Evolutionary conservation across 2,113 vertebrate species (phyloP).

Genomic region (Ceyx melanurus): DNA sequence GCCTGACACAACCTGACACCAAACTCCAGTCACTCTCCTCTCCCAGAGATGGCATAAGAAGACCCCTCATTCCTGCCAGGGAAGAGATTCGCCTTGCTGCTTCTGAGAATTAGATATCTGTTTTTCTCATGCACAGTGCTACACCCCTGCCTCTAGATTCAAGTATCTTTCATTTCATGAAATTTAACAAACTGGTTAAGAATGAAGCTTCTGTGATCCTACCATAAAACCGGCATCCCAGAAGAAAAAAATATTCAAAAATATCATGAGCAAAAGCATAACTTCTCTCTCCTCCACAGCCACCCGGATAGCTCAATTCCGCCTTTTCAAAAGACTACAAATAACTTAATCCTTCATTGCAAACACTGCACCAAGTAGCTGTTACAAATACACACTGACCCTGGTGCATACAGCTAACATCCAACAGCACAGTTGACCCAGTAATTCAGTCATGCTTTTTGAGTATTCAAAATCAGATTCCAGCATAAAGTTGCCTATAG

Average conservation of each 20-base stretch:
- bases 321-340: not conserved
- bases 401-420: fast-evolving
- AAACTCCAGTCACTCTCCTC: not conserved
- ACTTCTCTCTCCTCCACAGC: not conserved
- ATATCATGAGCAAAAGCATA: not conserved
- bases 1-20: not conserved
- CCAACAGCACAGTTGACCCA: not conserved
- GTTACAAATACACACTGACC: not conserved
- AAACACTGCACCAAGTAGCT: not conserved
- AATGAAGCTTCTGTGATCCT: not conserved
- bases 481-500: not conserved
- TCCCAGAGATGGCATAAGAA: not conserved
- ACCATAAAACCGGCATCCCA: not conserved
- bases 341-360: not conserved
- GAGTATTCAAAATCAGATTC: not conserved
- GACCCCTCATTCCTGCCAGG: fast-evolving
- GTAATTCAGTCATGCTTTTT: not conserved
- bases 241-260: not conserved
- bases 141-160: not conserved
- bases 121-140: not conserved
- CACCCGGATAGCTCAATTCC: not conserved
- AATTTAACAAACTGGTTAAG: not conserved
- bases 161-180: not conserved
- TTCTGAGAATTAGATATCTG: fast-evolving
- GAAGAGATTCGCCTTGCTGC: not conserved